Conservation (phyloP, 2,888 invertebrate species). For the Catotricha subobsoleta region DNA sequence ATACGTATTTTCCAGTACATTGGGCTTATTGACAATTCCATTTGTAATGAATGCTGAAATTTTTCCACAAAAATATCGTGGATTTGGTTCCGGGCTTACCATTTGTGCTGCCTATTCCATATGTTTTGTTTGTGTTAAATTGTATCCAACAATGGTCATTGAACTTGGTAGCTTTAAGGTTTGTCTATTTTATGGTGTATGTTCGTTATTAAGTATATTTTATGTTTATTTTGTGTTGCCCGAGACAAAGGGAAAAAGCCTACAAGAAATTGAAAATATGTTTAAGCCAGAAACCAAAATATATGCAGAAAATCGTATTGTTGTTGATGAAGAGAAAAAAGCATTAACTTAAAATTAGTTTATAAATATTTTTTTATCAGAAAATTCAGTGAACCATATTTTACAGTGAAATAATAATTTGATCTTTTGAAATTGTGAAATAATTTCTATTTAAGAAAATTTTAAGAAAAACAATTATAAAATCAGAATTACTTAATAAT, state of each 20-base stretch:
- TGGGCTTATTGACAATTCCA: slow-evolving; percentile 44
- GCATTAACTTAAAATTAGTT: no score
- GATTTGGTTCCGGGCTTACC: slow-evolving; percentile 47
- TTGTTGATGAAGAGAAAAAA: no score
- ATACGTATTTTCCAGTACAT: slow-evolving; percentile 33
- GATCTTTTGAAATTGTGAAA: no score
- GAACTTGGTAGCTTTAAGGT: slow-evolving; percentile 39
- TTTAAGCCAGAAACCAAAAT: slow-evolving; percentile 1
- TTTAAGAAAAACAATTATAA: no score
- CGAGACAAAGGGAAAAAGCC: slow-evolving; percentile 49
- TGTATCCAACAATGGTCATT: slow-evolving; percentile 40
- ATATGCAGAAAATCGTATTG: no score
- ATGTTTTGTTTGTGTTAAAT: slow-evolving; percentile 48
- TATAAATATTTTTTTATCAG: no score
- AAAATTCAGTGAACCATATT: no score
- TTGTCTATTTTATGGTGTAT: slow-evolving; percentile 41
- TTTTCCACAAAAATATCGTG: slow-evolving; percentile 42
- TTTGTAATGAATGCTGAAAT: slow-evolving; percentile 62
- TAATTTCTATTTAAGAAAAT: no score
- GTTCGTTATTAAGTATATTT: slow-evolving; percentile 38
- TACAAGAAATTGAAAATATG: slow-evolving; percentile 47
- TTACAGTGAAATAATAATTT: no score
- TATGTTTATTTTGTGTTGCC: slow-evolving; percentile 42
- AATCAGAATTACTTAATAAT: no score
- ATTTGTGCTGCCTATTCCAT: slow-evolving; percentile 44